A percentile compares a stretch with the other conserved stretches of the same genome.
Conservation (phyloP, 1,140 invertebrate species). For the Trachymyrmex septentrionalis region DNA sequence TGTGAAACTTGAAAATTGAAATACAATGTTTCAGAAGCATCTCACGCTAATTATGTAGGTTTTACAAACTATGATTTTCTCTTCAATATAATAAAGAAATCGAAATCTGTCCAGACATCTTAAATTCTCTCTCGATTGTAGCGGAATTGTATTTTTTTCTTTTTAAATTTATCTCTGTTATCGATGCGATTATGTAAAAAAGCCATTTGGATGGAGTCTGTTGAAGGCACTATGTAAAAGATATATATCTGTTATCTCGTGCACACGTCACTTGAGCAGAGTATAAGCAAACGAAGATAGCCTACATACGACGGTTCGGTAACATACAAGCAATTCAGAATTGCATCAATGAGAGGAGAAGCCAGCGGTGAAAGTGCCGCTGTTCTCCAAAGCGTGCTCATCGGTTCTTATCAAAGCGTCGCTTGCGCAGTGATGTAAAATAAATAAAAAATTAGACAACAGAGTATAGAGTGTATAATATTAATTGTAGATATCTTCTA, state of each 20-base stretch:
- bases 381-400: neutral
- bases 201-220: neutral
- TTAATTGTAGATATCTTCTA: neutral
- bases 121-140: neutral
- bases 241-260: slow-evolving; percentile 48
- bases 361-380: neutral
- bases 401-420: slow-evolving; percentile 19
- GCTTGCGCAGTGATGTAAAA: neutral
- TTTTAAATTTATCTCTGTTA: slow-evolving; percentile 10
- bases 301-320: slow-evolving; percentile 47
- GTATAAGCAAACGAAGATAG: slow-evolving; percentile 48
- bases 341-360: slow-evolving; percentile 37
- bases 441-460: slow-evolving; percentile 2
- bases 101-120: neutral
- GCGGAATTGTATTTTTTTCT: neutral
- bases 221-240: slow-evolving; percentile 22
- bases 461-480: neutral
- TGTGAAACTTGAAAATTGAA: too few relatives aligned
- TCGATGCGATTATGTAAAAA: slow-evolving; percentile 41
- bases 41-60: too few relatives aligned
- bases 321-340: slow-evolving; percentile 25
- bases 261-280: slow-evolving; percentile 19
- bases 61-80: neutral
- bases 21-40: too few relatives aligned
- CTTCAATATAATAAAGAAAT: neutral